A percentile compares a stretch with the other conserved stretches of the same genome.
Evolutionary conservation across 2,888 invertebrate genomes (phyloP).

Genomic region (Leptarthrus brevirostris): DNA sequence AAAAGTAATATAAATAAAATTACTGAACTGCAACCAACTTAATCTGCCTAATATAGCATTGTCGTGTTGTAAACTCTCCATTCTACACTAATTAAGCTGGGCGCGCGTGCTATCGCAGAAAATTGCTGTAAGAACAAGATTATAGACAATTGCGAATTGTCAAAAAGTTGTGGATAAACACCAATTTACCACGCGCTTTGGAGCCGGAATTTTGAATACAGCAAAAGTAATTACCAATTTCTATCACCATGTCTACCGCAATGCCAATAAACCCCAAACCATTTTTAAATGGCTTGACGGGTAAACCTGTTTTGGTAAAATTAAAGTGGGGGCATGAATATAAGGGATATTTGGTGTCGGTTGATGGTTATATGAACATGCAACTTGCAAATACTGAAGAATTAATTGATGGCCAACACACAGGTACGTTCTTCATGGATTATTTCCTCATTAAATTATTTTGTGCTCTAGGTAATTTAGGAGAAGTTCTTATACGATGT

Average conservation of each 20-base stretch:
- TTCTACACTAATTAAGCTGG: no score
- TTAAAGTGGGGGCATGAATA: conserved; percentile 99
- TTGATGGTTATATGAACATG: conserved; percentile 99
- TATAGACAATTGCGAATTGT: no score
- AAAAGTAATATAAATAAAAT: no score
- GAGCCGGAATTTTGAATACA: no score
- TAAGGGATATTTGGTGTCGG: conserved; percentile 96
- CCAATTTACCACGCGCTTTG: no score
- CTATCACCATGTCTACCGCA: conserved; percentile 75
- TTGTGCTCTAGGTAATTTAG: conserved; percentile 77
- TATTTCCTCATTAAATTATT: background rate
- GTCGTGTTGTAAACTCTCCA: no score
- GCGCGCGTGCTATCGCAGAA: no score
- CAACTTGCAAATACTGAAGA: conserved; percentile 98
- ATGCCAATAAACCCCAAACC: conserved; percentile 99
- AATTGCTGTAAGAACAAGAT: no score
- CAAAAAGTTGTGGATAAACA: no score
- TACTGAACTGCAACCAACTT: no score
- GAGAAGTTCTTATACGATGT: conserved; percentile 96
- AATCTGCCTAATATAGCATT: no score
- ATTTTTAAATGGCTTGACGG: conserved; percentile 96
- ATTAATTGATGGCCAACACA: conserved; percentile 90
- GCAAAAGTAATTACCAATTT: no score
- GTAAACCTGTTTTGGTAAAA: conserved; percentile 97
- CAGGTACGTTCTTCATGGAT: conserved; percentile 72